Conservation (phyloP, 1,140 invertebrate species). For the Drosophila willistoni region DNA sequence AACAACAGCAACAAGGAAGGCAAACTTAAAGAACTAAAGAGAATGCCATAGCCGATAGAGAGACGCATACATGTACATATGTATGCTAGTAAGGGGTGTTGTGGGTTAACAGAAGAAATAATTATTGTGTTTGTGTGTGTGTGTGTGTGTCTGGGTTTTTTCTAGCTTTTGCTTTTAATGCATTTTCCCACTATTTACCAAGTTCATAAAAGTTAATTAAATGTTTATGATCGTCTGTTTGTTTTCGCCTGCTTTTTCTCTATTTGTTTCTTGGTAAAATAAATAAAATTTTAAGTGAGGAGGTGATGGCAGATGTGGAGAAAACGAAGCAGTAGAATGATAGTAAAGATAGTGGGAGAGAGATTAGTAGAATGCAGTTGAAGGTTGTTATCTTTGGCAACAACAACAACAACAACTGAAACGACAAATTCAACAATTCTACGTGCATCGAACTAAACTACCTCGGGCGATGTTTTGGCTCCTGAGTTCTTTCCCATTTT, state of each 20-base stretch:
- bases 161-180: slow-evolving; percentile 51
- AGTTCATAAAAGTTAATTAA: slow-evolving; percentile 82
- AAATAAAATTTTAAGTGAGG: slow-evolving; percentile 59
- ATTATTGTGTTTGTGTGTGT: slow-evolving; percentile 33
- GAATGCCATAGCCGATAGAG: slow-evolving; percentile 44
- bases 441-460: slow-evolving; percentile 51
- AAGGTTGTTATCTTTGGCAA: slow-evolving; percentile 21
- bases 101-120: slow-evolving; percentile 29
- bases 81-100: background rate
- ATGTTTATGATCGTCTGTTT: slow-evolving; percentile 70
- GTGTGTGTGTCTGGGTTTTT: slow-evolving; percentile 14
- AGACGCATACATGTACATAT: background rate
- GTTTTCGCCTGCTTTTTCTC: slow-evolving; percentile 28
- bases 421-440: slow-evolving; percentile 10
- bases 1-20: slow-evolving; percentile 42
- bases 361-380: slow-evolving; percentile 69
- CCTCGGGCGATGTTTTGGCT: slow-evolving; percentile 18
- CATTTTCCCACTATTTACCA: slow-evolving; percentile 63
- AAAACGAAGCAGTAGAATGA: slow-evolving; percentile 31
- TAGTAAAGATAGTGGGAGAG: slow-evolving; percentile 38
- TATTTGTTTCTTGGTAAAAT: slow-evolving; percentile 74
- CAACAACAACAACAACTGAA: background rate
- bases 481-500: background rate
- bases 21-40: slow-evolving; percentile 36
- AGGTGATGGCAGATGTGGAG: background rate